Evolutionary conservation across 2,888 invertebrate genomes (phyloP).

Genomic region (Nephrotoma appendiculata): DNA sequence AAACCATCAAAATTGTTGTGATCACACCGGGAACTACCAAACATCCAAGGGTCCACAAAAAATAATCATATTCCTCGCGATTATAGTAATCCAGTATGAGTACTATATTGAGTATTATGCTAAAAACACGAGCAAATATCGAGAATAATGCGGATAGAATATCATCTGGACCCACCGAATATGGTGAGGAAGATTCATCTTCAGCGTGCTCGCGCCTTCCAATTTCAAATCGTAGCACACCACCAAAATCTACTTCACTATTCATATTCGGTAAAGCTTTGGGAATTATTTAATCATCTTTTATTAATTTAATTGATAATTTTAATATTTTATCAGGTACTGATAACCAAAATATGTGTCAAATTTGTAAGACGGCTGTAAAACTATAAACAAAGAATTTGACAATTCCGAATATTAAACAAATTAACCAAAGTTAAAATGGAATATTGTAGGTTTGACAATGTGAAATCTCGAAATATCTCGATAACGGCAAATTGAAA

Average conservation of each 20-base stretch:
- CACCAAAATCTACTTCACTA: slow-evolving; percentile 1
- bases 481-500: not conserved
- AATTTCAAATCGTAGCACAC: not conserved
- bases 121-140: slow-evolving; percentile 19
- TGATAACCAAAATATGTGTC: not conserved
- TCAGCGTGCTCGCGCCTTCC: not conserved
- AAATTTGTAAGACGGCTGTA: not conserved
- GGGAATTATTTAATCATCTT: not conserved
- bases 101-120: slow-evolving; percentile 19
- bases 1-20: slow-evolving; percentile 21
- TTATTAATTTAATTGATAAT: not conserved
- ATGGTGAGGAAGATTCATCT: not conserved
- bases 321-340: not conserved
- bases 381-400: not conserved
- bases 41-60: slow-evolving; percentile 22
- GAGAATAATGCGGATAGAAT: slow-evolving; percentile 19
- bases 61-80: slow-evolving; percentile 19
- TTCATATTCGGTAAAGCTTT: not conserved
- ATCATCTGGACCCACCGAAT: slow-evolving; percentile 11
- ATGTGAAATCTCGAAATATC: not conserved
- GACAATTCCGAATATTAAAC: not conserved
- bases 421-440: not conserved
- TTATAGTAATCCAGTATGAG: slow-evolving; percentile 20
- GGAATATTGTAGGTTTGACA: not conserved
- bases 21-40: slow-evolving; percentile 21